A percentile compares a stretch with the other conserved stretches of the same genome.
phyloP scores from a whole-genome alignment of 2,797 vertebrate species.

The Alosa sapidissima region DNA sequence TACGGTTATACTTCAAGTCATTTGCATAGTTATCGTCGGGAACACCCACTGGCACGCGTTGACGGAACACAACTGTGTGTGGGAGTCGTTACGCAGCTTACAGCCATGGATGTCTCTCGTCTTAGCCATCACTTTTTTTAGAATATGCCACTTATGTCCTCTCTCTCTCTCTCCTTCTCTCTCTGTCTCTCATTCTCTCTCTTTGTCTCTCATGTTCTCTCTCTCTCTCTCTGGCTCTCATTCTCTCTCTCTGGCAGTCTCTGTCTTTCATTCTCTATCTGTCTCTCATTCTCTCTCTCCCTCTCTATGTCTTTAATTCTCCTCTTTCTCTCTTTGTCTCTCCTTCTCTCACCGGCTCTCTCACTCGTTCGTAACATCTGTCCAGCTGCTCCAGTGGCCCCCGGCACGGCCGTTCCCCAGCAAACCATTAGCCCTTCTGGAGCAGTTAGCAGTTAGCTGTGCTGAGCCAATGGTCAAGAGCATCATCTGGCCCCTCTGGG shows the following conservation, averaged over 20 bases:
- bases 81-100: too few relatives aligned
- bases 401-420: conserved; percentile 21
- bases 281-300: conserved; percentile 43
- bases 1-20: too few relatives aligned
- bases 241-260: not conserved
- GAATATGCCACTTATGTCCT: not conserved
- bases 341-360: conserved; percentile 39
- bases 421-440: conserved; percentile 52
- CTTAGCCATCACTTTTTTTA: not conserved
- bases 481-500: conserved; percentile 42
- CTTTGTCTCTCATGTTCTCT: not conserved
- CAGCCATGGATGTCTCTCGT: too few relatives aligned
- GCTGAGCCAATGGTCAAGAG: conserved; percentile 55
- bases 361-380: conserved; percentile 57
- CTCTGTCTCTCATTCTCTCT: conserved; percentile 11
- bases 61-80: too few relatives aligned
- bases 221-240: conserved; percentile 17
- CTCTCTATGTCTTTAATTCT: too few relatives aligned
- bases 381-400: conserved; percentile 45
- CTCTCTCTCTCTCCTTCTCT: conserved; percentile 30
- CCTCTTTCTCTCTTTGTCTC: conserved; percentile 10
- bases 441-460: conserved; percentile 56
- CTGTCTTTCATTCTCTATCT: conserved; percentile 32
- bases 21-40: too few relatives aligned
- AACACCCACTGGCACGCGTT: too few relatives aligned